These are phyloP conservation scores for Drosophila tani DNA, from an alignment of 1,140 invertebrate genomes.

Conservation along the genomic window DNA sequence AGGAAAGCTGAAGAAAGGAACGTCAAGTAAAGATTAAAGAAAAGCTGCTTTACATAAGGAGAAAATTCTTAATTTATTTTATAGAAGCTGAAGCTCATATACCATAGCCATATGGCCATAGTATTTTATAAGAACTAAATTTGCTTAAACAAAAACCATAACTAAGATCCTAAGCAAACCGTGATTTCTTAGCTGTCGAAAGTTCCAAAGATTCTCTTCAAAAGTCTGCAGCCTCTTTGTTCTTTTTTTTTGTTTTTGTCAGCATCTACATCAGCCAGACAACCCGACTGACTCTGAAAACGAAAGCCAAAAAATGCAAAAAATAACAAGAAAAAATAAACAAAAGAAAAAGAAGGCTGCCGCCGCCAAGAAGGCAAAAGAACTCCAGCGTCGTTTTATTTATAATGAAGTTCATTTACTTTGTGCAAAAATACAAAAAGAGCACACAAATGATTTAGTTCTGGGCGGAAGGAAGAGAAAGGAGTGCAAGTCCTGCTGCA, in stretches of 20 bases:
- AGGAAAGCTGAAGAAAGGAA: conserved; percentile 3
- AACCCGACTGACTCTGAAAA: conserved; percentile 47
- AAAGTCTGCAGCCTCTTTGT: conserved; percentile 8
- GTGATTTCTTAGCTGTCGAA: conserved; percentile 17
- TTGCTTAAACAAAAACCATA: neutral
- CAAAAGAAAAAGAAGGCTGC: conserved; percentile 14
- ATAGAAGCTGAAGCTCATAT: too few species aligned
- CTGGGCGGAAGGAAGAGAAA: conserved; percentile 29
- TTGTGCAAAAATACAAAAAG: conserved; percentile 53
- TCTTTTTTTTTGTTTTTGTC: conserved; percentile 15
- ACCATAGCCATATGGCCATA: too few species aligned
- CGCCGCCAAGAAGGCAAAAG: neutral
- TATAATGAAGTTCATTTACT: conserved; percentile 79
- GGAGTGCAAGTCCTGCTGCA: conserved; percentile 49
- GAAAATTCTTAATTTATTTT: neutral
- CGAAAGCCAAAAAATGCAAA: conserved; percentile 34
- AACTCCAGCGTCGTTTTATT: conserved; percentile 52
- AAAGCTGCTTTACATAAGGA: too few species aligned
- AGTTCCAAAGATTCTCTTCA: neutral
- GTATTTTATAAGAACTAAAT: too few species aligned
- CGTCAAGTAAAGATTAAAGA: neutral
- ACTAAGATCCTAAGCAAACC: conserved; percentile 2
- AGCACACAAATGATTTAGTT: conserved; percentile 66
- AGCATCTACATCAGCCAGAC: conserved; percentile 11
- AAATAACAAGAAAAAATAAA: neutral